Evolutionary conservation across 2,888 invertebrate species (phyloP), one percentile per base, ranked within the genome.

Genomic region (Coremacera marginata): DNA sequence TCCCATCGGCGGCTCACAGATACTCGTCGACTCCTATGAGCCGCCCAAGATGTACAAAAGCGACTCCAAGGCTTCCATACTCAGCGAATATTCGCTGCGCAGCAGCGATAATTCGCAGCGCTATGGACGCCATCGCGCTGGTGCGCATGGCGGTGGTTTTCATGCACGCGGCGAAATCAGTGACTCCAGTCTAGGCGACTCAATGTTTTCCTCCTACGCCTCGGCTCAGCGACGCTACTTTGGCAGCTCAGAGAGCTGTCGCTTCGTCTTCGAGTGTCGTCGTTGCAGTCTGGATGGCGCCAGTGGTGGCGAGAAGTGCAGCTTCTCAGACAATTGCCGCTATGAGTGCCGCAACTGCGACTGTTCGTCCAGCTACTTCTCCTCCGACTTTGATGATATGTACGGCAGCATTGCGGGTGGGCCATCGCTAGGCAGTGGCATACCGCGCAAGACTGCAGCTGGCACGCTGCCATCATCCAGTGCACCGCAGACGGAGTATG

Each of bases 271-370:
- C 77, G 89, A 90, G 57, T 89, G 89, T 72, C 81, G 89, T 0
- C 88, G 89, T 3, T 89, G 89, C 79, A 89, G 89, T 65, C 78
- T 89, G 75, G 89, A 90, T 77, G 82, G 82, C 71, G 82, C 81
- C 77, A 78, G 71, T 80, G 83, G 5, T 80, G 83, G 81, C 3
- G 89, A 89, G 8, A 89, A 89, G 80, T 89, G 89, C 80, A 88
- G 86, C 77, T 89, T 87, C 74, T 89, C 89, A 8, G 89, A 89
- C 77, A 89, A 87, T 31, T 89, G 89, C 76, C 87, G 88, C 3
- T 89, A 89, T 51, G 89, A 89, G 80, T 90, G 89, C 74, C 84
- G 87, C 11, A 89, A 90, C 52, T 90, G 90, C 74, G 90, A 90
- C 68, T 90, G 89, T 77, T 89, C 89, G 4, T 89, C 89, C 4